phyloP scores from a whole-genome alignment of 1,140 invertebrate genomes.

The Ostrea denselamellosa region DNA sequence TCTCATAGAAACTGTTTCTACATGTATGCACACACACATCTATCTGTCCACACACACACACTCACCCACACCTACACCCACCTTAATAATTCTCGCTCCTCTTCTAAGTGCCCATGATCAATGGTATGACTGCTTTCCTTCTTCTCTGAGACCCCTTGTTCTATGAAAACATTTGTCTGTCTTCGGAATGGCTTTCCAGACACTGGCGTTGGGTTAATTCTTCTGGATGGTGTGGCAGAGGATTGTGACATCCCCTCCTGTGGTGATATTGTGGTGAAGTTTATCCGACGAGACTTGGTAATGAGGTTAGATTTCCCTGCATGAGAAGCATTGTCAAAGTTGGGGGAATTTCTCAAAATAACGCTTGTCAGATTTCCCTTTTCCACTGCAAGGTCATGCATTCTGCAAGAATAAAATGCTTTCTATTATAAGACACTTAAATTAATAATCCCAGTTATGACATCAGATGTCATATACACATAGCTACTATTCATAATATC shows the following conservation, averaged over 20 bases:
- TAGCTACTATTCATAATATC: no score
- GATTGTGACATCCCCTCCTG: constrained; percentile 31
- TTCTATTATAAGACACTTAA: no score
- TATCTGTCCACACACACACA: no score
- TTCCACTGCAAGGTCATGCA: constrained; percentile 13
- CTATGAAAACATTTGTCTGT: constrained; percentile 40
- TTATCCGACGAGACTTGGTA: constrained; percentile 53
- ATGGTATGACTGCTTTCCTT: not conserved
- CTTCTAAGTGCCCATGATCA: constrained; percentile 38
- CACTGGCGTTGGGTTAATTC: constrained; percentile 62
- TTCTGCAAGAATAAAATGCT: constrained; percentile 2
- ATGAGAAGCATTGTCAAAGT: constrained; percentile 53
- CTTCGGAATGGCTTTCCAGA: constrained; percentile 17
- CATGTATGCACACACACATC: no score
- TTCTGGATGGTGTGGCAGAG: constrained; percentile 46
- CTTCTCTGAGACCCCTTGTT: not conserved
- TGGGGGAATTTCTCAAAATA: constrained; percentile 52
- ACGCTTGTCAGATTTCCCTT: constrained; percentile 18
- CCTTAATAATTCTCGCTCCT: constrained; percentile 63
- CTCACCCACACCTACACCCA: no score
- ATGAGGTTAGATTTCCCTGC: constrained; percentile 45
- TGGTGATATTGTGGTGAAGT: constrained; percentile 46
- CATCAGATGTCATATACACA: no score
- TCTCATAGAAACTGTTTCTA: not conserved
- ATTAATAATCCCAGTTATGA: no score